Base-by-base conservation (phyloP, 2,113 vertebrate species). In the Sinocyclocheilus rhinocerous region DNA sequence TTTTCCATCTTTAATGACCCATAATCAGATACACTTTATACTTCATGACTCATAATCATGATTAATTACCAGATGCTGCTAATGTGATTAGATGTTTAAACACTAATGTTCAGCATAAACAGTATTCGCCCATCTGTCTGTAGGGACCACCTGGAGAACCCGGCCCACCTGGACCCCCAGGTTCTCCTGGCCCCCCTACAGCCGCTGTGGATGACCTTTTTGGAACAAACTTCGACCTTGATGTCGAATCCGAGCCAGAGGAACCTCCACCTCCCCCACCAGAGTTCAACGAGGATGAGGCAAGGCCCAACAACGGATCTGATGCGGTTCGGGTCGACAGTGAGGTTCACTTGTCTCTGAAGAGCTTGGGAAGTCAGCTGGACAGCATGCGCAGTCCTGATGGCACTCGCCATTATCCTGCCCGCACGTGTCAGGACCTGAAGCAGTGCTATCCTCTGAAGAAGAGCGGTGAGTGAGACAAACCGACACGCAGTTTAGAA, bases 351-450 rank as follows among this genome's bases (percentile, higher is more conserved):
- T 95, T 96, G 50, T 96, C 97, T 0, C 90, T 99, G 67, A 99
- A 99, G 93, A 96, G 96, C 12, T 95, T 99, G 85, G 97, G 96
- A 45, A 97, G 97, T 90, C 96, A 97, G 89, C 95, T 99, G 50
- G 96, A 97, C 88, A 96, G 94, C 84, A 96, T 99, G 91, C 97
- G 96, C 36, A 97, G 95, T 69, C 97, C 98, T 0, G 98, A 99
- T 0, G 98, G 98, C 50, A 98, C 96, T 70, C 96, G 85, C 89
- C 96, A 94, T n/a, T 96, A 98, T 87, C 98, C 98, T 0, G 97
- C 97, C 0, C 96, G 97, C 15, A 98, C 97, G 15, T 99, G 98
- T 76, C 97, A 97, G 61, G 98, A 99, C 92, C 93, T 99, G 85
- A 97, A 93, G 85, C 95, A 96, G 87, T 99, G 97, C 91, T 96